Evolutionary conservation across 1,140 invertebrate genomes (phyloP).

Genomic region (Hyposmocoma kahamanoa): DNA sequence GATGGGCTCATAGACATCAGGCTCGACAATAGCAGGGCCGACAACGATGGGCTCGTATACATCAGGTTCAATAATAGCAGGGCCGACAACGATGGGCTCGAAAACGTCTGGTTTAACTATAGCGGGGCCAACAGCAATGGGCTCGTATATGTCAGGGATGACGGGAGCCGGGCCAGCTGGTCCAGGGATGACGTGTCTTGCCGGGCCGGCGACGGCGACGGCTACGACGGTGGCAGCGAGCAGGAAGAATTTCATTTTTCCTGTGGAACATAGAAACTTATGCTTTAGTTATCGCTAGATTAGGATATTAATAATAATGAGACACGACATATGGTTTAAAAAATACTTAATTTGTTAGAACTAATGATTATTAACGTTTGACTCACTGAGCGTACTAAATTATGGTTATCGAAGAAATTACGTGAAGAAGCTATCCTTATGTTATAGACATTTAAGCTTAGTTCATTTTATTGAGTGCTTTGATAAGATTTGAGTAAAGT

Average conservation of each 20-base stretch:
- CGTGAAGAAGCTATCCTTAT: too few relatives aligned
- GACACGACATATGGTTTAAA: too few relatives aligned
- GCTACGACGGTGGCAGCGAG: slow-evolving; percentile 18
- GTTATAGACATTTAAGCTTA: too few relatives aligned
- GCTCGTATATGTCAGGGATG: not conserved
- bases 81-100: slow-evolving; percentile 11
- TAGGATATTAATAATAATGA: too few relatives aligned
- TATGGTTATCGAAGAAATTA: too few relatives aligned
- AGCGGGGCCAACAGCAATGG: not conserved
- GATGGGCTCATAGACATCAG: not conserved
- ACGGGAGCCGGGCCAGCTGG: slow-evolving; percentile 13
- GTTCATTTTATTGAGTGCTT: too few relatives aligned
- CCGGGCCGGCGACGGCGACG: slow-evolving; percentile 20
- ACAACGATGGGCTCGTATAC: slow-evolving; percentile 10
- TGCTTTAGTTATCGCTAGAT: too few relatives aligned
- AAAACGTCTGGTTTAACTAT: slow-evolving; percentile 2
- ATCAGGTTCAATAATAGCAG: slow-evolving; percentile 15
- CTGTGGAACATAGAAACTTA: slow-evolving; percentile 7
- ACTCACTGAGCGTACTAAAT: too few relatives aligned
- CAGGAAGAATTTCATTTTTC: slow-evolving; percentile 23
- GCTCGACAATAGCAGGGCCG: slow-evolving; percentile 22
- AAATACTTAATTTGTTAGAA: too few relatives aligned
- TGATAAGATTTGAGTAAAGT: too few relatives aligned
- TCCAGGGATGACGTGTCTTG: slow-evolving; percentile 9
- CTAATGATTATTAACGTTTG: too few relatives aligned